Evolutionary conservation across 2,113 vertebrate genomes (phyloP).

Genomic region (Ovis canadensis): DNA sequence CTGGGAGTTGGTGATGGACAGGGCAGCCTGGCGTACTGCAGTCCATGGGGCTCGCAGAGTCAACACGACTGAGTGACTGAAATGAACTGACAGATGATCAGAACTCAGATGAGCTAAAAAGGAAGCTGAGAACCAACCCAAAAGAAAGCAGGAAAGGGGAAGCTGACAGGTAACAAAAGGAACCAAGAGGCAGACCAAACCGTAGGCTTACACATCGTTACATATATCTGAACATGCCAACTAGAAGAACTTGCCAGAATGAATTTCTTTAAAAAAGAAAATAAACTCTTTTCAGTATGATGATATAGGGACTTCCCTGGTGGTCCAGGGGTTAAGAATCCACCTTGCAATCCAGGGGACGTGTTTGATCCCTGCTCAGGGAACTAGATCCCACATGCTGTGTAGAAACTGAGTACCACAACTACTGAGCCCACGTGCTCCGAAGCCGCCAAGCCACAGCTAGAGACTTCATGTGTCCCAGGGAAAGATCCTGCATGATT

Average conservation of each 20-base stretch:
- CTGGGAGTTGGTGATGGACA: background rate
- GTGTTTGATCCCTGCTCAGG: background rate
- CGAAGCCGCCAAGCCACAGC: fast-evolving
- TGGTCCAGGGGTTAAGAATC: background rate
- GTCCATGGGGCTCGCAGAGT: background rate
- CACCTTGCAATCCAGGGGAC: background rate
- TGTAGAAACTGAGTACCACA: background rate
- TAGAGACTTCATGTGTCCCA: background rate
- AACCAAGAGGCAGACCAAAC: background rate
- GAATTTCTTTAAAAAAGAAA: background rate
- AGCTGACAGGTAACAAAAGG: background rate
- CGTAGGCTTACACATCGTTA: background rate
- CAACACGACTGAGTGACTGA: background rate
- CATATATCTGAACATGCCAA: background rate
- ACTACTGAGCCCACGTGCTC: background rate
- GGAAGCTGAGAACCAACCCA: background rate
- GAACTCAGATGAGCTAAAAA: background rate
- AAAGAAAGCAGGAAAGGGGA: background rate
- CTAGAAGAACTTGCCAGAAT: background rate
- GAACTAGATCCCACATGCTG: background rate
- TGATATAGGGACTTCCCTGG: background rate
- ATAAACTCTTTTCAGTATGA: background rate
- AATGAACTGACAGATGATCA: background rate
- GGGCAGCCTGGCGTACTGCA: background rate
- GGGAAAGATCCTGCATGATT: background rate